Conservation (phyloP, 2,797 vertebrate genomes). For the Eupleurogrammus muticus region DNA sequence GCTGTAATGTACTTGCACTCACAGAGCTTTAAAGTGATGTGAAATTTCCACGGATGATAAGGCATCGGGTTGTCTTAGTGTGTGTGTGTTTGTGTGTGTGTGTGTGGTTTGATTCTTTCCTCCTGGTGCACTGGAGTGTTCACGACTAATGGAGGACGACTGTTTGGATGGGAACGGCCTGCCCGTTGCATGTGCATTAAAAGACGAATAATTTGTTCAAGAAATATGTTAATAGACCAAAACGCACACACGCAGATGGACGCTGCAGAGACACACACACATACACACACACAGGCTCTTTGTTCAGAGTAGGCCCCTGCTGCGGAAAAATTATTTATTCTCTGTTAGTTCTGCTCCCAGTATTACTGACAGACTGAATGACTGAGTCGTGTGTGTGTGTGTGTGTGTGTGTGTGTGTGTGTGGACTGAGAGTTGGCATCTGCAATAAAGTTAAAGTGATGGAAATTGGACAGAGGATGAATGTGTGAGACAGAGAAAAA, state of each 20-base stretch:
- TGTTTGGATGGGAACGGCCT: conserved; percentile 59
- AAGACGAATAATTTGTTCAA: conserved; percentile 57
- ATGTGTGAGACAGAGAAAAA: conserved; percentile 46
- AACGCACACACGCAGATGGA: conserved; percentile 12
- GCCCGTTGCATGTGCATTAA: conserved; percentile 54
- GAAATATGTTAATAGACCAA: conserved; percentile 62
- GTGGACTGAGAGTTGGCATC: conserved; percentile 65
- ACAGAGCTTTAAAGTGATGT: conserved; percentile 18
- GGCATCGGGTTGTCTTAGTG: not conserved
- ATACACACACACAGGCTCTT: conserved; percentile 72
- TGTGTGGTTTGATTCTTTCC: conserved; percentile 29
- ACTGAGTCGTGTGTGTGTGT: conserved; percentile 42
- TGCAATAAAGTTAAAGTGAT: conserved; percentile 59
- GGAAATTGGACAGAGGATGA: conserved; percentile 58
- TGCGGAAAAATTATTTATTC: conserved; percentile 79
- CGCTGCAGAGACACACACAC: conserved; percentile 44
- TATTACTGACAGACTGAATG: conserved; percentile 73
- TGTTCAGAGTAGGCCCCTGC: conserved; percentile 66
- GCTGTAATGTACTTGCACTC: conserved; percentile 10
- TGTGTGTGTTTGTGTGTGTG: too few relatives aligned
- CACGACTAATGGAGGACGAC: conserved; percentile 38
- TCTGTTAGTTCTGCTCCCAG: conserved; percentile 68
- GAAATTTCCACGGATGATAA: conserved; percentile 34
- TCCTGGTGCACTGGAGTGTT: conserved; percentile 13
- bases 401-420: conserved; percentile 14